These are phyloP conservation scores for Erpetoichthys calabaricus DNA, from an alignment of 2,797 vertebrate species.

Conservation along the genomic window DNA sequence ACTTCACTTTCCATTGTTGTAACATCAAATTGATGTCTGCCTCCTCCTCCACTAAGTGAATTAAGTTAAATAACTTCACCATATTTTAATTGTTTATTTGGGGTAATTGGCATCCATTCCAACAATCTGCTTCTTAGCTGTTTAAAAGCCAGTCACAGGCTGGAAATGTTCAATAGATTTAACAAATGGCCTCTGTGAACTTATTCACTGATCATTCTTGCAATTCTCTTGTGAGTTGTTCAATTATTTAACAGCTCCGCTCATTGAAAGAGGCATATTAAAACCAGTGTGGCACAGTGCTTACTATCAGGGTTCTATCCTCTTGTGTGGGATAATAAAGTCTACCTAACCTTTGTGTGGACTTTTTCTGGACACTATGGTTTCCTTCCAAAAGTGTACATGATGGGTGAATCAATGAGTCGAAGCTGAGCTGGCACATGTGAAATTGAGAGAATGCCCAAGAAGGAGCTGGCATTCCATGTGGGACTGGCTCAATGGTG, in stretches of 20 bases:
- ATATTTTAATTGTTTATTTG: slow-evolving; percentile 39
- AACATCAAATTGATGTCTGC: slow-evolving; percentile 12
- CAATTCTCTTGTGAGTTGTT: background rate
- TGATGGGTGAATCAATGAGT: no score
- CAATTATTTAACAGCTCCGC: no score
- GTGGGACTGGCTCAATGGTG: no score
- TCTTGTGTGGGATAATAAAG: no score
- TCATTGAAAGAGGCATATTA: background rate
- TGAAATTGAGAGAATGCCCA: no score
- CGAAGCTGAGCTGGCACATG: no score
- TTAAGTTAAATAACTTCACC: slow-evolving; percentile 47
- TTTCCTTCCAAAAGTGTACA: no score
- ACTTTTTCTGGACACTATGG: no score
- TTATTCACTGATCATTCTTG: slow-evolving; percentile 22
- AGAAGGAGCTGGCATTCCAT: no score
- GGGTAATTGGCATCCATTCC: slow-evolving; percentile 38
- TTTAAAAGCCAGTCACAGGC: slow-evolving; percentile 34
- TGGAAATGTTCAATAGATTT: slow-evolving; percentile 30
- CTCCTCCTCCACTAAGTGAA: slow-evolving; percentile 22
- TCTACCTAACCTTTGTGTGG: no score
- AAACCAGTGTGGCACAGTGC: background rate
- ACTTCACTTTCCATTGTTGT: background rate
- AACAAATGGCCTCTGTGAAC: slow-evolving; percentile 31
- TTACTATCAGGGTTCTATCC: background rate
- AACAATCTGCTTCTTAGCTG: slow-evolving; percentile 28